Evolutionary conservation across 2,113 vertebrate genomes (phyloP), one percentile per base, ranked within the genome.

Genomic region (Sinocyclocheilus rhinocerous): DNA sequence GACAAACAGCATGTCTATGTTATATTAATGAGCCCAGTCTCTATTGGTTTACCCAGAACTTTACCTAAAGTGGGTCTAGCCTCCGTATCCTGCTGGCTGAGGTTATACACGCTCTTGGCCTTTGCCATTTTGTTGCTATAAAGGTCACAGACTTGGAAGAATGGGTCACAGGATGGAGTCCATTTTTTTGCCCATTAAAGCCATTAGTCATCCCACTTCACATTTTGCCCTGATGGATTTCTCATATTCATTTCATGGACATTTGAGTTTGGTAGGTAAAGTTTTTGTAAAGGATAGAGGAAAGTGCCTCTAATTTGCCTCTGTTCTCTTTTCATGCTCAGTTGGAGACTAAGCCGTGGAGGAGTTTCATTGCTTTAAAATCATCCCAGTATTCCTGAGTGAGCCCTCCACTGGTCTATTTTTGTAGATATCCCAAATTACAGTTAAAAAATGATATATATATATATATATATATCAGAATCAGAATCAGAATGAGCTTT

Each of bases 161-260:
- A 91, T 91, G 86, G 90, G 90, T 73, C 83, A 85, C 59, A 84
- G 73, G 86, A 63, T 26, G 57, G 18, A 77, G 20, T 86, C 36
- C 8, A 22, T 83, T 55, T 79, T 48, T 83, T 84, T 86, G n/a
- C 57, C 57, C 24, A 86, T 72, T 80, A 76, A 89, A 91, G 91
- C 48, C 65, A 91, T 91, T 85, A 87, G 83, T 89, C 36, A 83
- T 88, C 84, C 77, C 75, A 67, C 59, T 75, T 87, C 89, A 92
- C 89, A 90, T 89, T 93, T 86, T 84, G 88, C 87, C 76, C 78
- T 85, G 85, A 72, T 87, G 87, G 88, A 87, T 91, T 92, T 94
- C 92, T 92, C 91, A 92, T 93, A 94, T 92, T 93, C 89, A 93
- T 95, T 94, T 94, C 89, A 94, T 93, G 93, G 91, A 93, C 92